Conservation (phyloP, 92 coral and sea anemone species). For the Nematostella vectensis region DNA sequence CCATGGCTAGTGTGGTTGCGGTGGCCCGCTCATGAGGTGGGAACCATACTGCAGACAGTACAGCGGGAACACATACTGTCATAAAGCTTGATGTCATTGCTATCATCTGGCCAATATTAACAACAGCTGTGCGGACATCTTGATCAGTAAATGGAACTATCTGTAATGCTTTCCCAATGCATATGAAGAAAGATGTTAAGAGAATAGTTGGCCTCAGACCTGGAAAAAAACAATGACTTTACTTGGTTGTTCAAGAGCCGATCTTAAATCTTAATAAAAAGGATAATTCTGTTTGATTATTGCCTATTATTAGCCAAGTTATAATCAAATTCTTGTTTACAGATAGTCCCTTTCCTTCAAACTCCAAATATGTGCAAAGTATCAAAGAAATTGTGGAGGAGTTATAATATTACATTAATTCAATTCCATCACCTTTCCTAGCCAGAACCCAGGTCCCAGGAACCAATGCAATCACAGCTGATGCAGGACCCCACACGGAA, state of each 20-base stretch:
- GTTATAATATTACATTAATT: too few species aligned
- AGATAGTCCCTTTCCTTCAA: too few species aligned
- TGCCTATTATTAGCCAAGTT: too few species aligned
- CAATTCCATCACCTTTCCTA: neutral
- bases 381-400: too few species aligned
- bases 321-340: too few species aligned
- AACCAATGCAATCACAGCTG: conserved; percentile 9
- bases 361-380: too few species aligned
- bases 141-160: conserved; percentile 15
- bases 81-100: conserved; percentile 30
- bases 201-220: conserved; percentile 22
- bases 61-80: conserved; percentile 35
- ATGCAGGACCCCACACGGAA: conserved; percentile 19
- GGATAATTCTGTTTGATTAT: too few species aligned
- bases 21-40: conserved; percentile 68
- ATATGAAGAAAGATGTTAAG: conserved; percentile 20
- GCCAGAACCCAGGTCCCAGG: neutral
- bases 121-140: conserved; percentile 8
- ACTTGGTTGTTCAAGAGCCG: too few species aligned
- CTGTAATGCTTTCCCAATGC: conserved; percentile 26
- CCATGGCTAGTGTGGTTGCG: conserved; percentile 49
- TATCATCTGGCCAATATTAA: conserved; percentile 25
- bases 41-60: conserved; percentile 61
- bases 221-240: conserved; percentile 4
- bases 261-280: too few species aligned